These are phyloP conservation scores for Chrysochloris asiatica DNA, from an alignment of 2,113 vertebrate genomes.

Conservation along the genomic window DNA sequence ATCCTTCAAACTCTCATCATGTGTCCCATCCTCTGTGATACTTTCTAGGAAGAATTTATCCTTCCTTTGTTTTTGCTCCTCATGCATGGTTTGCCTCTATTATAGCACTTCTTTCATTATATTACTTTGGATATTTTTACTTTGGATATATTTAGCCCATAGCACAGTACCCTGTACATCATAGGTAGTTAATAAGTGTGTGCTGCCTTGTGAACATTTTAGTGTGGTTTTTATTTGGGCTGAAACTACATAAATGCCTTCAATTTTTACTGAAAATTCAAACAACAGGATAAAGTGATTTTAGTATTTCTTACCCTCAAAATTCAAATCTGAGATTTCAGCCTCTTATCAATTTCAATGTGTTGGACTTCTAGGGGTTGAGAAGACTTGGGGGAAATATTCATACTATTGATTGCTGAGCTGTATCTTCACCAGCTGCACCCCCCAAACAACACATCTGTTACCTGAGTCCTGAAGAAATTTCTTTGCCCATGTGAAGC, in stretches of 20 bases:
- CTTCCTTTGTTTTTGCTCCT: neutral
- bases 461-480: conserved; percentile 22
- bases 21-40: neutral
- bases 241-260: neutral
- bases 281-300: neutral
- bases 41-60: neutral
- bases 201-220: neutral
- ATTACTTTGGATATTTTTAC: neutral
- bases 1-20: neutral
- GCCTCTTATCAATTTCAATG: neutral
- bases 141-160: neutral
- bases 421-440: neutral
- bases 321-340: neutral
- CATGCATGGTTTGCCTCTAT: neutral
- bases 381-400: neutral
- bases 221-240: neutral
- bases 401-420: neutral
- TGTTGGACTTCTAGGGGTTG: neutral
- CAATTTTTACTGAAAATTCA: neutral
- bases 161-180: neutral
- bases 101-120: neutral
- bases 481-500: neutral
- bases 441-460: neutral
- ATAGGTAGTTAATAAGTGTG: neutral
- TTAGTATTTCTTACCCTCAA: neutral